A percentile compares a stretch with the other conserved stretches of the same genome.
phyloP scores from a whole-genome alignment of 2,888 invertebrate species.

The Rambutsinella grinnellia region DNA sequence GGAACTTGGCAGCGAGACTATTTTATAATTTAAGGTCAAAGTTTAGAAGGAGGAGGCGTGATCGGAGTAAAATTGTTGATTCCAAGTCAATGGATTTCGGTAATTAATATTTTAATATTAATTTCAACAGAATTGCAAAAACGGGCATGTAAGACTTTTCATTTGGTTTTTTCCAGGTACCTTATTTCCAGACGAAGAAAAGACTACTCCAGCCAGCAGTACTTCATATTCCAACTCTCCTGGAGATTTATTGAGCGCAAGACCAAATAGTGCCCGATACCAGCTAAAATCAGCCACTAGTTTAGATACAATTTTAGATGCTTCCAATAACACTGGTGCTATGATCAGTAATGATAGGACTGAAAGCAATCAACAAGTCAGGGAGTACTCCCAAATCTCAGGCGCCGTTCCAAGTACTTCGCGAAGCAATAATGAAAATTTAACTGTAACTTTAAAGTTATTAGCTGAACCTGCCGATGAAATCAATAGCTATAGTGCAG shows the following conservation, averaged over 20 bases:
- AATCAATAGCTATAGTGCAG: no score
- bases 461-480: constrained; percentile 22
- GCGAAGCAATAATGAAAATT: constrained; percentile 31
- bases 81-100: constrained; percentile 61
- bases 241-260: no score
- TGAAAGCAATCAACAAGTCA: constrained; percentile 26
- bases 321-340: constrained; percentile 43
- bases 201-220: background rate
- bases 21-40: constrained; percentile 62
- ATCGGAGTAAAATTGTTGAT: constrained; percentile 61
- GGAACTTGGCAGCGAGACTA: constrained; percentile 59
- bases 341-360: constrained; percentile 17
- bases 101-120: no score
- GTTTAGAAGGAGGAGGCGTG: constrained; percentile 55
- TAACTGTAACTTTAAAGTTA: constrained; percentile 17
- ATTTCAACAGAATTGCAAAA: no score
- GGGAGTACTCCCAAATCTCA: background rate
- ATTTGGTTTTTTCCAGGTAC: constrained; percentile 37
- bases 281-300: constrained; percentile 56
- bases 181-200: constrained; percentile 31
- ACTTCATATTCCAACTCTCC: constrained; percentile 19
- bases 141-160: no score
- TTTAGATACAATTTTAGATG: constrained; percentile 54
- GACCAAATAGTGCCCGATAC: constrained; percentile 40
- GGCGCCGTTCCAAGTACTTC: constrained; percentile 22